Evolutionary conservation across 2,113 vertebrate species (phyloP), one percentile per base, ranked within the genome.

Genomic region (Alosa alosa): DNA sequence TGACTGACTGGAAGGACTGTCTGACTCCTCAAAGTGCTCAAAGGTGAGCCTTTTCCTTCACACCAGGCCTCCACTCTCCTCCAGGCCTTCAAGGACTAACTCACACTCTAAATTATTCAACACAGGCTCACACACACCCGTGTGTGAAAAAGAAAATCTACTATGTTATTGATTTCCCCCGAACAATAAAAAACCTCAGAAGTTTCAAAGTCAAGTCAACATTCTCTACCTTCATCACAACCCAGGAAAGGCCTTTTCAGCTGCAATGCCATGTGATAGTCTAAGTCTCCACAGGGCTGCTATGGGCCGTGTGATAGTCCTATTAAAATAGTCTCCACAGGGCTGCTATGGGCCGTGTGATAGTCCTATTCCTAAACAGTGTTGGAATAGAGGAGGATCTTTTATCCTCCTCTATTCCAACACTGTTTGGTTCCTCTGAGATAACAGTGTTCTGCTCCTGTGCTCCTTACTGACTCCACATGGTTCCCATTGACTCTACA

Each of bases 61-160:
- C 18, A 8, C 57, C 10, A 11, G 8, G 3, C 10, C 64, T 44
- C 36, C 85, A 47, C 18, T 72, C 55, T 49, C 7, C 57, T 15
- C 57, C 39, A 84, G 82, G 82, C 50, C 64, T 83, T 82, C 20
- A 64, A 78, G 44, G 50, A 88, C n/a, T 83, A 31, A 84, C 52
- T 55, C 47, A 81, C 72, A 17, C 45, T 31, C 83, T 91, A 81
- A 91, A 90, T 86, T 86, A 88, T 89, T 85, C 55, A 90, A 81
- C 39, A 84, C 78, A 72, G 78, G 49, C 89, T 84, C 82, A 88
- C 87, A 87, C 86, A 83, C 46, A 18, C 64, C 8, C 25, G n/a
- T 7, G n/a, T n/a, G n/a, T n/a, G n/a, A n/a, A 49, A 82, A 84
- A 39, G 44, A 84, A 49, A 75, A 41, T 4, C 0, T 85, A 25